phyloP scores from a whole-genome alignment of 2,113 vertebrate species.

The Sander vitreus region DNA sequence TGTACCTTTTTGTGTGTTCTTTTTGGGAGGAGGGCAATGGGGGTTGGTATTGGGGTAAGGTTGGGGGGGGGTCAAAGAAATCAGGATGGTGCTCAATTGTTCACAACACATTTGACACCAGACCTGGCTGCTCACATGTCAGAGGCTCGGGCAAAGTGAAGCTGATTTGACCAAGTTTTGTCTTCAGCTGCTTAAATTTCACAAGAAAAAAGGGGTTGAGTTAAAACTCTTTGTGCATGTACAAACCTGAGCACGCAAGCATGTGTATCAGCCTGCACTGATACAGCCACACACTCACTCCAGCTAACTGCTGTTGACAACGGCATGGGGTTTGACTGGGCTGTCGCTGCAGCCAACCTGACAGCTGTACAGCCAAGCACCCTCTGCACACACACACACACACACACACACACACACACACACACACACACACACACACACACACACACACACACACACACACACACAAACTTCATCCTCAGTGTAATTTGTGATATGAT shows the following conservation, averaged over 20 bases:
- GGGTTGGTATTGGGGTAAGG: slow-evolving; percentile 35
- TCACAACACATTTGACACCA: slow-evolving; percentile 55
- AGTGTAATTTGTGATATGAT: slow-evolving; percentile 50
- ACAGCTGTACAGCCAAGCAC: slow-evolving; percentile 71
- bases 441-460: neutral
- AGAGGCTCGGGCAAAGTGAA: slow-evolving; percentile 18
- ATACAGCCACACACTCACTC: slow-evolving; percentile 48
- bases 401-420: slow-evolving; percentile 43
- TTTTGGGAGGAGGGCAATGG: slow-evolving; percentile 38
- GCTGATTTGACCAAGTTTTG: slow-evolving; percentile 28
- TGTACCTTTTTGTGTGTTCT: slow-evolving; percentile 12
- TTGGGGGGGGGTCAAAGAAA: slow-evolving; percentile 52
- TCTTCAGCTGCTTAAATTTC: slow-evolving; percentile 14
- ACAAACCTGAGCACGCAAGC: slow-evolving; percentile 51
- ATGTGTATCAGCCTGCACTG: slow-evolving; percentile 57
- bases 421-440: slow-evolving; percentile 12
- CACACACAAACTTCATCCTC: slow-evolving; percentile 14
- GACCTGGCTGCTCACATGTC: slow-evolving; percentile 43
- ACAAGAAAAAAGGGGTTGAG: neutral
- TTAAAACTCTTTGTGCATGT: slow-evolving; percentile 31
- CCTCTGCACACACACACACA: slow-evolving; percentile 37
- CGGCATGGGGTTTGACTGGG: slow-evolving; percentile 76
- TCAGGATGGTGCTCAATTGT: slow-evolving; percentile 38
- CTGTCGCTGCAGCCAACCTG: slow-evolving; percentile 73
- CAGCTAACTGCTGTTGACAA: slow-evolving; percentile 78